These are phyloP conservation scores for Exocentrus adspersus DNA, from an alignment of 2,888 invertebrate species.

Conservation along the genomic window DNA sequence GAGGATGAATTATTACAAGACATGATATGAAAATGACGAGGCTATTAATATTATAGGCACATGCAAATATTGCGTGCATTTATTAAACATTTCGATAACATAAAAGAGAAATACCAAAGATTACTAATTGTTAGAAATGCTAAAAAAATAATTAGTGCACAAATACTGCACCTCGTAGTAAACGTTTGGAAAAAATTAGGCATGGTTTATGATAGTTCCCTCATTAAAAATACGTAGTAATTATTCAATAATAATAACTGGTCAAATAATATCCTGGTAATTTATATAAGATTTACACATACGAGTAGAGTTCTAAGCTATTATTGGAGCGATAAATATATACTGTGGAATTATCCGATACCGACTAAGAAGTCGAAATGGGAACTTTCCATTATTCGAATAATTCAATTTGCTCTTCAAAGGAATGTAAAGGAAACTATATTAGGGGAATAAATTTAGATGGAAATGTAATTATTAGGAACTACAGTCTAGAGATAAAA, in stretches of 20 bases:
- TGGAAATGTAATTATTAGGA: not conserved
- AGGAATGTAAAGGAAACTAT: not conserved
- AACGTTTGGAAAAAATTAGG: no score
- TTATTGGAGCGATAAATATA: no score
- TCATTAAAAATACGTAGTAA: no score
- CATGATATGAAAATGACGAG: not conserved
- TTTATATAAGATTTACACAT: no score
- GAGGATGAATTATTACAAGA: not conserved
- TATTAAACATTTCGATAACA: no score
- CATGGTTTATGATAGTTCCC: no score
- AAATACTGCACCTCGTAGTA: not conserved
- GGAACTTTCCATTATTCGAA: not conserved
- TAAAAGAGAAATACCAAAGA: no score
- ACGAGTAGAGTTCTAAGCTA: no score
- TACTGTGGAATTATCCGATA: slow-evolving; percentile 7
- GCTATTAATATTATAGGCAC: not conserved
- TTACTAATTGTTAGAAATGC: not conserved
- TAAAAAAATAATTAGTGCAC: not conserved
- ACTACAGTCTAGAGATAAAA: not conserved
- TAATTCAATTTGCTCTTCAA: not conserved
- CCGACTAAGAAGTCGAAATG: not conserved
- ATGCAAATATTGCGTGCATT: no score
- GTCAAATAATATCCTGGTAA: no score
- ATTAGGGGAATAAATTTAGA: not conserved
- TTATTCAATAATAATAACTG: no score